Evolutionary conservation across 2,113 vertebrate genomes (phyloP).

Genomic region (Glaucomys volans): DNA sequence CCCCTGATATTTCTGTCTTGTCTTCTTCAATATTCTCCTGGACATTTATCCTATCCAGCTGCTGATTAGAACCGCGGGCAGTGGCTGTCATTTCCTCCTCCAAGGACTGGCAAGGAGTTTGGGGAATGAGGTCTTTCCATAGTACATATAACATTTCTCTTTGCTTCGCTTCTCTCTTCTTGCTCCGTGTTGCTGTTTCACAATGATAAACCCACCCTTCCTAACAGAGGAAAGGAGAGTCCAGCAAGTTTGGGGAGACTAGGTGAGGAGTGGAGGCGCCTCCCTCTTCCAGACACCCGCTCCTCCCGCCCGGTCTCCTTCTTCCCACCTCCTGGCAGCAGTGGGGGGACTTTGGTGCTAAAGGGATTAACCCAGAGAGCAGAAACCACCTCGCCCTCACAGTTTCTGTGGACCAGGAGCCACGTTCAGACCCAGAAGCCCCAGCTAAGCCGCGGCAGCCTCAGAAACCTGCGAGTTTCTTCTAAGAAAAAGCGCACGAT

Average conservation of each 20-base stretch:
- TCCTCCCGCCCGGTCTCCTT: background rate
- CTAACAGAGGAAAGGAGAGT: slow-evolving; percentile 23
- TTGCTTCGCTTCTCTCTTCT: background rate
- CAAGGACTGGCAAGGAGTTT: background rate
- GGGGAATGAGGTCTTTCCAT: background rate
- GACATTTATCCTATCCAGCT: background rate
- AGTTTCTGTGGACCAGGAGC: slow-evolving; percentile 54
- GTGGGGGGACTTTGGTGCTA: slow-evolving; percentile 7
- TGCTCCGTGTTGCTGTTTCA: background rate
- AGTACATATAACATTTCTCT: background rate
- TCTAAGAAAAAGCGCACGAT: slow-evolving; percentile 76
- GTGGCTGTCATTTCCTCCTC: background rate
- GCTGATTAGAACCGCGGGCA: background rate
- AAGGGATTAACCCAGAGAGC: slow-evolving; percentile 1
- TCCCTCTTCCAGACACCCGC: slow-evolving; percentile 22
- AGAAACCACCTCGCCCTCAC: slow-evolving; percentile 13
- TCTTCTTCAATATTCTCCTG: background rate
- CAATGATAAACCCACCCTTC: background rate
- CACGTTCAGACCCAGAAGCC: slow-evolving; percentile 50
- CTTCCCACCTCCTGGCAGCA: background rate
- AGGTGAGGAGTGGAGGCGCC: background rate
- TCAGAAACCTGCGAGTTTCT: slow-evolving; percentile 71
- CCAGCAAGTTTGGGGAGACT: slow-evolving; percentile 69
- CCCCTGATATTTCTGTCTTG: slow-evolving; percentile 5
- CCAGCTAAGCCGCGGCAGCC: slow-evolving; percentile 57